Base-by-base conservation (phyloP, 2,113 vertebrate species). In the Brachyhypopomus occidentalis region DNA sequence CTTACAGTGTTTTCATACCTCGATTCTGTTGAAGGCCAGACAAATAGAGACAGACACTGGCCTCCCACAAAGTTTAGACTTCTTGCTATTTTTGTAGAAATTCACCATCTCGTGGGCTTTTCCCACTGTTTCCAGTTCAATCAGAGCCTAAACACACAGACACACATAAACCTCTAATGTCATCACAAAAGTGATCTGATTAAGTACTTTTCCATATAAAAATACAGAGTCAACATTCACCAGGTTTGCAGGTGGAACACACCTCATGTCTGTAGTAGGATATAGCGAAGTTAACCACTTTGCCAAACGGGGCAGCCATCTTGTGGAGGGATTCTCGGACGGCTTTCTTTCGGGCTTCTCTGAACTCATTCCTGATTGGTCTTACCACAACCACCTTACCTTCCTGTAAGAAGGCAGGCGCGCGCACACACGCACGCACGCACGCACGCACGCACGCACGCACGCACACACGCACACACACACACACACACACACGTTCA, bases 71-170 rank as follows among this genome's bases (percentile, higher is more conserved):
- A 96, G 90, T 84, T 92, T 84, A 0, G 94, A 94, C 23, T 93
- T 93, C 30, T 81, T 86, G 52, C 90, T 93, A 52, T 91, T 90
- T 23, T 89, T 94, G 1, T 95, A 96, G 85, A 93, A 96, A 12
- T 93, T 93, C 0, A 95, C 94, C 84, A 94, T 95, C 83, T 94
- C 94, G 63, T 92, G 89, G 70, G 94, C 95, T 86, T 94, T 94
- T 77, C 94, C 92, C 27, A 90, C 91, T 12, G 90, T 94, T 0
- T 94, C 91, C 93, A 96, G 93, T 90, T 96, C 94, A 52, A 96
- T 93, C 88, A 95, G 94, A 3, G 94, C 95, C 95, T 96, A 71
- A 67, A 52, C 19, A 77, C 20, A 79, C 52, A 48, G 2, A 38
- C 20, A 78, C 19, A 78, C 19, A 67, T 2, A 34, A 0, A 11